These are phyloP conservation scores for Euwallacea similis DNA, from an alignment of 1,140 invertebrate genomes.

Conservation along the genomic window DNA sequence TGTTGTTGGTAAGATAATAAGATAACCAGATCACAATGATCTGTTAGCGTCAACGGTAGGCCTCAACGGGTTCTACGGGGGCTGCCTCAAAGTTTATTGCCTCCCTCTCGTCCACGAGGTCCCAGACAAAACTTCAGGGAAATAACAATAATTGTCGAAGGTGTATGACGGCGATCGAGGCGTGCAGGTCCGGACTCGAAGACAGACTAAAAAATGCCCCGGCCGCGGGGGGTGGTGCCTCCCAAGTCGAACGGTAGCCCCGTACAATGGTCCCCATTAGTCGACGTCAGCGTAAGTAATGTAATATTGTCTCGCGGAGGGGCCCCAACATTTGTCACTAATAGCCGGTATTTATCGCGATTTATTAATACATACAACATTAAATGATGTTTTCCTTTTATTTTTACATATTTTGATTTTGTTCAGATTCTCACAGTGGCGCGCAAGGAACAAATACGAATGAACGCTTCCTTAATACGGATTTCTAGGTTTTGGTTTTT, in stretches of 20 bases:
- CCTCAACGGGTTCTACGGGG: conserved; percentile 1
- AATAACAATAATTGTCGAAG: no score
- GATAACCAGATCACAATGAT: conserved; percentile 26
- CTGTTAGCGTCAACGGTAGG: conserved; percentile 26
- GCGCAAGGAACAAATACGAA: background rate
- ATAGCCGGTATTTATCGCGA: conserved; percentile 38
- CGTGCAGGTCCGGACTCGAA: conserved; percentile 25
- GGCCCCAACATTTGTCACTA: conserved; percentile 42
- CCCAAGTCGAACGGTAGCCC: conserved; percentile 44
- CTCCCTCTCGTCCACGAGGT: no score
- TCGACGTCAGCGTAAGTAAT: conserved; percentile 42
- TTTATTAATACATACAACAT: conserved; percentile 36
- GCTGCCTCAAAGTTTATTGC: background rate
- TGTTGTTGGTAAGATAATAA: conserved; percentile 32
- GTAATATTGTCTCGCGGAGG: conserved; percentile 42
- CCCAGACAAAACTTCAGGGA: no score
- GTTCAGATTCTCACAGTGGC: conserved; percentile 24
- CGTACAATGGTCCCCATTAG: conserved; percentile 41
- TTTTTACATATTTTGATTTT: conserved; percentile 23
- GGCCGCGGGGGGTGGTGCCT: conserved; percentile 35
- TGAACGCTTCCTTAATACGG: background rate
- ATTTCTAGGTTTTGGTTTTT: background rate
- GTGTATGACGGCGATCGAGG: background rate
- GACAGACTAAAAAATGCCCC: conserved; percentile 43
- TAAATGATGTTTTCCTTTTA: conserved; percentile 27